Evolutionary conservation across 2,113 vertebrate genomes (phyloP).

Genomic region (Oreotrochilus melanogaster): DNA sequence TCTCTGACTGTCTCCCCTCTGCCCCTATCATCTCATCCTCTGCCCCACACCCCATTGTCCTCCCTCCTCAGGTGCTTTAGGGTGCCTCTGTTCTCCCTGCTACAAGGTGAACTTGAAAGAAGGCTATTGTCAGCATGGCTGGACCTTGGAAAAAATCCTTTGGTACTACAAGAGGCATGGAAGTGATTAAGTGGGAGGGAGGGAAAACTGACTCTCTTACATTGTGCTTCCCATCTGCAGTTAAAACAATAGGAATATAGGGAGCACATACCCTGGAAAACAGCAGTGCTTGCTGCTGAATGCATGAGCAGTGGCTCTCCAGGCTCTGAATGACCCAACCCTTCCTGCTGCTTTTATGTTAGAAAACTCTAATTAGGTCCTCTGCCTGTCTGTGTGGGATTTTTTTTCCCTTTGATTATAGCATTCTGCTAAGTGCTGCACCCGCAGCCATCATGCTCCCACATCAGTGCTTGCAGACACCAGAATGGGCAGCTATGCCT

Average conservation of each 20-base stretch:
- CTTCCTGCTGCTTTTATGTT: neutral
- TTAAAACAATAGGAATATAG: neutral
- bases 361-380: neutral
- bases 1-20: slow-evolving; percentile 10
- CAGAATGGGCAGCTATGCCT: accelerated
- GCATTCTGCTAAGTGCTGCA: neutral
- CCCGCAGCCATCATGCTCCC: neutral
- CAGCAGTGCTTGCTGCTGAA: neutral
- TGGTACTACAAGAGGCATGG: neutral
- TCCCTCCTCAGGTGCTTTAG: slow-evolving; percentile 19
- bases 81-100: slow-evolving; percentile 45
- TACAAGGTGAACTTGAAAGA: slow-evolving; percentile 78
- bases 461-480: neutral
- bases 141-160: slow-evolving; percentile 15
- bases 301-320: neutral
- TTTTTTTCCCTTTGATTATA: neutral
- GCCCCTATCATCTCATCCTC: neutral
- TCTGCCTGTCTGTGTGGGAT: accelerated
- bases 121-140: slow-evolving; percentile 30
- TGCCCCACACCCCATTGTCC: neutral
- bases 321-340: neutral
- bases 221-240: neutral
- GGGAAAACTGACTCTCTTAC: neutral
- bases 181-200: neutral
- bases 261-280: neutral